Evolutionary conservation across 2,888 invertebrate genomes (phyloP), one percentile per base, ranked within the genome.

Genomic region (Watsonalla cultraria): DNA sequence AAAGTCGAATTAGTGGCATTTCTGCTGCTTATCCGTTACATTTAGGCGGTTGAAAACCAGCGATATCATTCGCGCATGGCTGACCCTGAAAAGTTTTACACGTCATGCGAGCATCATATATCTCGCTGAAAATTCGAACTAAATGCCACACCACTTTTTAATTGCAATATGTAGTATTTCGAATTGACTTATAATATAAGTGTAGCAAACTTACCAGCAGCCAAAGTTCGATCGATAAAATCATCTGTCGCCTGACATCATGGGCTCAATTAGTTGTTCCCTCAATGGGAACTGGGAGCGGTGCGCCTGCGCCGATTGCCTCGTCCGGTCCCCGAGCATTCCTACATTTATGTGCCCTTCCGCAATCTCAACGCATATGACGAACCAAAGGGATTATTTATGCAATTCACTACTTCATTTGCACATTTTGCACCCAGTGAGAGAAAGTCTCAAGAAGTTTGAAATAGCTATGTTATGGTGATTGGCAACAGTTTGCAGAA

Each of bases 291-390:
- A 73, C 71, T 72, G 85, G 83, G 86, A 80, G 78, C 76, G 76
- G 68, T 79, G 76, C 77, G 77, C 75, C 64, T 64, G 78, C 78
- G 80, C 67, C 79, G 88, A 90, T 90, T 90, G 87, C 68, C 70
- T 86, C 88, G 76, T 90, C 90, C 90, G 89, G 89, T 82, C 76
- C 66, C 65, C 68, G 72, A 76, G 74, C 69, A 65, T 64, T 72
- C 68, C 61, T 70, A 70, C 70, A 69, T 75, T 72, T 77, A 74
- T 74, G 72, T 76, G 73, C 76, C 42, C 81, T 86, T 85, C 85
- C 84, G 86, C 82, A 87, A 86, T 85, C 82, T 70, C 72, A 59
- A 60, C 65, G 58, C 59, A 42, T 42, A 11, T 37, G 37, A 37
- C 9, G 6, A 37, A 37, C 42, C 11, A 11, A 42, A 42, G 42